Conservation (phyloP, 2,797 vertebrate species). For the Mormyrus proboscirostris region DNA sequence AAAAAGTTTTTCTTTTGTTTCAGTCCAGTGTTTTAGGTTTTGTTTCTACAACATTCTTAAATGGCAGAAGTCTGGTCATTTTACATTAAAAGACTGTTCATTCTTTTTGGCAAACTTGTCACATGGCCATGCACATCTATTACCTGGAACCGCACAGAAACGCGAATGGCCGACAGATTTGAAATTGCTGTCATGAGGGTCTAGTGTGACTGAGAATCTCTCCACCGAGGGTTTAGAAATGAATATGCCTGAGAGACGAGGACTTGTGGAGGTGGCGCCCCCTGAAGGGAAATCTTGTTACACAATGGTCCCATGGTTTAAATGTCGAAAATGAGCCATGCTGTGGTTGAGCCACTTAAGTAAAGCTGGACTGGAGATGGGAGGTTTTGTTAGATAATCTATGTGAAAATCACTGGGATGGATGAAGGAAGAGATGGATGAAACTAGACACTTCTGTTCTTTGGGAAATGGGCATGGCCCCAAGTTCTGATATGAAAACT, state of each 20-base stretch:
- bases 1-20: background rate
- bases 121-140: background rate
- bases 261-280: slow-evolving; percentile 41
- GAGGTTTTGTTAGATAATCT: background rate
- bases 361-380: background rate
- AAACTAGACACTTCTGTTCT: background rate
- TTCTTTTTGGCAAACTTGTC: background rate
- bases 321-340: slow-evolving; percentile 45
- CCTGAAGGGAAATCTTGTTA: slow-evolving; percentile 57
- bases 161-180: background rate
- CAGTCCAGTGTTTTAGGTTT: background rate
- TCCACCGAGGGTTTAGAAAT: slow-evolving; percentile 27
- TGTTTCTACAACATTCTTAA: background rate
- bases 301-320: slow-evolving; percentile 40
- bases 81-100: background rate
- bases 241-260: slow-evolving; percentile 34
- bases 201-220: background rate
- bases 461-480: background rate
- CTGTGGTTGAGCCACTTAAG: slow-evolving; percentile 11
- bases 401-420: background rate
- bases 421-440: background rate
- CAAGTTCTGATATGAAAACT: background rate
- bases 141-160: background rate
- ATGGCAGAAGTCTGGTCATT: background rate
- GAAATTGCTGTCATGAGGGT: background rate